A percentile compares a stretch with the other conserved stretches of the same genome.
phyloP scores from a whole-genome alignment of 1,140 invertebrate species.

The Rhagoletis pomonella region DNA sequence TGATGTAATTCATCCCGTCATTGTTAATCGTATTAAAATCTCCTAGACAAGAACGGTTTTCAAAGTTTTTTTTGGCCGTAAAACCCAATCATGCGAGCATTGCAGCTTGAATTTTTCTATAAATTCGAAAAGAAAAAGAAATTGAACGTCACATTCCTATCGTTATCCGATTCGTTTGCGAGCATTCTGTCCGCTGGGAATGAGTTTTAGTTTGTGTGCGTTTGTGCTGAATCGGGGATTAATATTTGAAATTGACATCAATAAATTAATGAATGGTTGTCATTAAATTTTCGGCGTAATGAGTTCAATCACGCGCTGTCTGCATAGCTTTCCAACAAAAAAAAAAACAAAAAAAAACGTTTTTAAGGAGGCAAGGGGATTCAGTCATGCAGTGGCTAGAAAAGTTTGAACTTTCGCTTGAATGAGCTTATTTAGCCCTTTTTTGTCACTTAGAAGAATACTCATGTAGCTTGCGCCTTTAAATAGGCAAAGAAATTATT shows the following conservation, averaged over 20 bases:
- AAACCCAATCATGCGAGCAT: too few species aligned
- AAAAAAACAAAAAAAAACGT: too few species aligned
- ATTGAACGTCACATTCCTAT: background rate
- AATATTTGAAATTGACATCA: constrained; percentile 35
- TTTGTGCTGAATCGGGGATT: background rate
- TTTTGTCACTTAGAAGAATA: background rate
- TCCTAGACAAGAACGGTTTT: too few species aligned
- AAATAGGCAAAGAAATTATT: background rate
- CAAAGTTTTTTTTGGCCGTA: too few species aligned
- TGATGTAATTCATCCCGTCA: too few species aligned
- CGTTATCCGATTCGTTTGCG: background rate
- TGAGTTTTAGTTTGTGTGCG: background rate
- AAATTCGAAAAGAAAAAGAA: too few species aligned
- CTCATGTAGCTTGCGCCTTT: background rate
- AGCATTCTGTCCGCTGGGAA: background rate
- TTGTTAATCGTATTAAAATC: too few species aligned
- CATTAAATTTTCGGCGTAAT: constrained; percentile 5
- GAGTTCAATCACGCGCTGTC: background rate
- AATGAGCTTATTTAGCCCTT: background rate
- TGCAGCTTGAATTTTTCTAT: too few species aligned
- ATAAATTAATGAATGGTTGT: constrained; percentile 45
- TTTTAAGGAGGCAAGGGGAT: too few species aligned
- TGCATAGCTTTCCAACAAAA: too few species aligned
- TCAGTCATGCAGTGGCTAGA: background rate
- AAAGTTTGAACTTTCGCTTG: constrained; percentile 15